Percentiles rank a stretch among this genome's conserved stretches.
These are phyloP conservation scores for Tenthredo notha DNA, from an alignment of 2,888 invertebrate species.

Conservation along the genomic window DNA sequence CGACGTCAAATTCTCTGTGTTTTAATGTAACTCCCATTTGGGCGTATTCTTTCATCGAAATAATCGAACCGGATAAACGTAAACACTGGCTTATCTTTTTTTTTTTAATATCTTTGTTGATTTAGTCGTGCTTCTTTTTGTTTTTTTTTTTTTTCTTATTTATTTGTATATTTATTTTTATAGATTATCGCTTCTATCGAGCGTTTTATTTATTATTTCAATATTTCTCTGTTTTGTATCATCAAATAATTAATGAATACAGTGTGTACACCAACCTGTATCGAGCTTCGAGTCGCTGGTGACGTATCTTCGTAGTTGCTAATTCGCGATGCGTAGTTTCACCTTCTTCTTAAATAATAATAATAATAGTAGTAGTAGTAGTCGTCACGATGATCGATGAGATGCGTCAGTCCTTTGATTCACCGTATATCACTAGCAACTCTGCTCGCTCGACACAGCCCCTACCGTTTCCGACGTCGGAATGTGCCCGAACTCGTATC, in stretches of 20 bases:
- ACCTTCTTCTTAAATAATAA: neutral
- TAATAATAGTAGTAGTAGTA: no score
- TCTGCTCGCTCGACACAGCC: slow-evolving; percentile 68
- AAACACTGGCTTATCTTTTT: neutral
- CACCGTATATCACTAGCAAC: slow-evolving; percentile 54
- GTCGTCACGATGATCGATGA: neutral
- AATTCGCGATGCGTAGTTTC: neutral
- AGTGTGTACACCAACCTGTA: slow-evolving; percentile 73
- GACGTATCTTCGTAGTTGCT: slow-evolving; percentile 64
- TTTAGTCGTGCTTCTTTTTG: neutral
- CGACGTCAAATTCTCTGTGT: slow-evolving; percentile 64
- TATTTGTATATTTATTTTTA: neutral
- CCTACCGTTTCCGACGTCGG: slow-evolving; percentile 61
- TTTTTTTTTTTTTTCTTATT: neutral
- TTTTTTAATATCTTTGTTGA: neutral
- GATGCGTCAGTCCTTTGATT: slow-evolving; percentile 1
- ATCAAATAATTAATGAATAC: slow-evolving; percentile 63
- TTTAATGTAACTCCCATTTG: slow-evolving; percentile 63
- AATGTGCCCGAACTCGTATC: slow-evolving; percentile 60
- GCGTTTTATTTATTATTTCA: neutral
- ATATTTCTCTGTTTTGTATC: slow-evolving; percentile 37
- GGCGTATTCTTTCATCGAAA: neutral
- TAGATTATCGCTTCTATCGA: neutral
- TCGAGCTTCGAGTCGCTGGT: slow-evolving; percentile 66
- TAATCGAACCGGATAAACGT: neutral